These are phyloP conservation scores for Drosophila longiperda DNA, from an alignment of 2,888 invertebrate species.

Conservation along the genomic window DNA sequence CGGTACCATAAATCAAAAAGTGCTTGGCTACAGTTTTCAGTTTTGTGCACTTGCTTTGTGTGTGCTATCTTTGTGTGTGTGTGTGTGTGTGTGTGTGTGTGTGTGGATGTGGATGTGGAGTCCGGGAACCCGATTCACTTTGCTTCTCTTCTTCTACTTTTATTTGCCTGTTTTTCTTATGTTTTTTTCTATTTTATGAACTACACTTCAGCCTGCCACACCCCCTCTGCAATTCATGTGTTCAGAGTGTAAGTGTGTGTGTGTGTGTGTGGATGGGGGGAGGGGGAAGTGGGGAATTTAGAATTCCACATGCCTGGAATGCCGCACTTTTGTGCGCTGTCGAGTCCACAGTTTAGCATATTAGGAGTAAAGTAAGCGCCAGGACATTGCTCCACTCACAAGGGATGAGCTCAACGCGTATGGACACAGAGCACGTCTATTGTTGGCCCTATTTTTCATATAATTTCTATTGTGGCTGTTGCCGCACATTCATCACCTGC, in stretches of 20 bases:
- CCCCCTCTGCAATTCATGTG: conserved; percentile 9
- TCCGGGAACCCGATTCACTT: conserved; percentile 34
- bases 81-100: background rate
- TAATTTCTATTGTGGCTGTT: conserved; percentile 11
- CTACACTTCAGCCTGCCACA: conserved; percentile 26
- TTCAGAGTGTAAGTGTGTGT: background rate
- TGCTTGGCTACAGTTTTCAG: conserved; percentile 80
- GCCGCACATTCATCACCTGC: conserved; percentile 47
- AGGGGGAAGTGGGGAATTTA: conserved; percentile 31
- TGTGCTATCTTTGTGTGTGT: conserved; percentile 50
- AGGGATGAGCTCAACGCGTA: conserved; percentile 10
- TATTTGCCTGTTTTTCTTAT: conserved; percentile 30
- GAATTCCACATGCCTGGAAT: conserved; percentile 73
- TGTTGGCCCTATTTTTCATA: conserved; percentile 47
- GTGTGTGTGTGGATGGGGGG: background rate
- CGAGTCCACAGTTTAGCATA: conserved; percentile 75
- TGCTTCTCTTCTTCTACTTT: conserved; percentile 19
- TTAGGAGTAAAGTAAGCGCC: conserved; percentile 70
- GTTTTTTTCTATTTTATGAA: conserved; percentile 62
- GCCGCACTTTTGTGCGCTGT: conserved; percentile 74
- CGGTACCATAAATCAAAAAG: conserved; percentile 70
- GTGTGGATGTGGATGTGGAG: conserved; percentile 4
- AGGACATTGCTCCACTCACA: conserved; percentile 40
- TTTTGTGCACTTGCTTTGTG: conserved; percentile 78
- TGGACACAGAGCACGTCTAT: conserved; percentile 37